Conservation (phyloP, 2,113 vertebrate species). For the Murina feae region DNA sequence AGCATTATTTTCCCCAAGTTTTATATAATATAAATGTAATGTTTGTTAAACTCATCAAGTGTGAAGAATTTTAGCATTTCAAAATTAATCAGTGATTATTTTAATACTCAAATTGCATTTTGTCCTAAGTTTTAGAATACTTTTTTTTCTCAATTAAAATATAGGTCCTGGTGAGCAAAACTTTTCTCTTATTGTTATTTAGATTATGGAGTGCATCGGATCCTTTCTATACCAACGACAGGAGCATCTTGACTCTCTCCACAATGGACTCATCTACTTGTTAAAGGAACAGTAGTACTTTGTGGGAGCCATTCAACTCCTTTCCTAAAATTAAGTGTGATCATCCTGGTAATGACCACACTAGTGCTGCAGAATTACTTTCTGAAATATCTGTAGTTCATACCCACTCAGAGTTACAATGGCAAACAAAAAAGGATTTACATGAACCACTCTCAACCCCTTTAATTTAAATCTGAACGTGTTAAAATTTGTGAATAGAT, state of each 20-base stretch:
- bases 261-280: conserved; percentile 91
- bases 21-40: conserved; percentile 36
- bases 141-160: conserved; percentile 55
- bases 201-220: conserved; percentile 95
- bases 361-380: conserved; percentile 13
- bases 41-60: background rate
- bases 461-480: conserved; percentile 8
- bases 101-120: conserved; percentile 49
- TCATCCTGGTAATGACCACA: conserved; percentile 8
- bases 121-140: conserved; percentile 47
- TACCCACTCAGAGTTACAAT: background rate
- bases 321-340: conserved; percentile 50
- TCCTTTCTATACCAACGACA: conserved; percentile 93
- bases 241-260: conserved; percentile 95
- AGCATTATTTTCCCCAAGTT: conserved; percentile 46
- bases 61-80: conserved; percentile 29
- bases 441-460: background rate
- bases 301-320: conserved; percentile 68
- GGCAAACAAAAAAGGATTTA: conserved; percentile 29
- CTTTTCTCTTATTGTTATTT: conserved; percentile 89
- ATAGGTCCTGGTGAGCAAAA: conserved; percentile 80
- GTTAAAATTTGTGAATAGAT: conserved; percentile 17
- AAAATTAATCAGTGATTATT: conserved; percentile 44
- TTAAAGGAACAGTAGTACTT: conserved; percentile 80
- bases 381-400: conserved; percentile 13